Evolutionary conservation across 1,140 invertebrate genomes (phyloP), one percentile per base, ranked within the genome.

Genomic region (Periplaneta americana): DNA sequence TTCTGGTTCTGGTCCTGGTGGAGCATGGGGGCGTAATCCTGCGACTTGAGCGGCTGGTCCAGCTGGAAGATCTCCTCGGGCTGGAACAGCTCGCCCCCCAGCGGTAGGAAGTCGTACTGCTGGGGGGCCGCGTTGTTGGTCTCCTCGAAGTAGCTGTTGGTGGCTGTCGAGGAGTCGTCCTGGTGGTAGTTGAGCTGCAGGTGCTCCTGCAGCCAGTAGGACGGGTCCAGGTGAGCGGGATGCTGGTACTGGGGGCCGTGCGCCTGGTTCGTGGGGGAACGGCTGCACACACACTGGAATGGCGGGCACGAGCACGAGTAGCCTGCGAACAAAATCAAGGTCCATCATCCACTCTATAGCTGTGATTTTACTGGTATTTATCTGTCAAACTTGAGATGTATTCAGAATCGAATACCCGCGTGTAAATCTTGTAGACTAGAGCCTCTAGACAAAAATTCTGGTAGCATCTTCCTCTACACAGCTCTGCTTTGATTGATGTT

Each of bases 11-110:
- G 76, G 8, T 78, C 18, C 17, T 78, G 76, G 28, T 34, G 76
- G 22, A 36, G 76, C 3, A 78, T 39, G 3, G 34, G 34, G n/a
- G 34, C 79, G 33, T 57, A 66, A n/a, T 34, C 66, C 22, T 48
- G 57, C 11, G 57, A 35, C n/a, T 75, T 89, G n/a, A 94, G 88
- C 0, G 93, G 93, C 85, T 94, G 93, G 82, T 94, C 93, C 48
- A 95, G 85, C 85, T 95, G 93, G 85, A 95, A 95, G 76, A 95
- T 94, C 86, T 95, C 93, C 85, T 95, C 93, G 0, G 93, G 93
- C 84, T 94, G 93, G 85, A 95, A 94, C n/a, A 94, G 89, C 83
- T 95, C 93, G 13, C 91, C 90, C 0, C 90, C 88, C 77, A 93
- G 91, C 5, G 91, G 87, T 0, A 90, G 86, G 48, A 91, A 91